Evolutionary conservation across 2,888 invertebrate species (phyloP).

Genomic region (Nesidiocoris tenuis): DNA sequence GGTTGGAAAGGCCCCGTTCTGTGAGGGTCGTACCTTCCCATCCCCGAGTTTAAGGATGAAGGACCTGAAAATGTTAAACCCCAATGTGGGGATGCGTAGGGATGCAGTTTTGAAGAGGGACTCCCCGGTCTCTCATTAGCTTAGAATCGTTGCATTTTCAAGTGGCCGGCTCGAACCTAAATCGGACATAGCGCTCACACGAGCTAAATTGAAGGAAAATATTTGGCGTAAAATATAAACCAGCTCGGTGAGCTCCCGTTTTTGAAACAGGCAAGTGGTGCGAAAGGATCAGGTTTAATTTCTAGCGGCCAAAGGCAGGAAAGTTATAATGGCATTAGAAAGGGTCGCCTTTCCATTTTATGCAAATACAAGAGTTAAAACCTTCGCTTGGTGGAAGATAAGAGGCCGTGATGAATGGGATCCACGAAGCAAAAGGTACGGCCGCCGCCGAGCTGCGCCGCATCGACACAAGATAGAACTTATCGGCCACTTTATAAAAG

Average conservation of each 20-base stretch:
- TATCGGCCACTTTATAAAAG: conserved; percentile 23
- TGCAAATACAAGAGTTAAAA: conserved; percentile 33
- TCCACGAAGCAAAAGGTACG: conserved; percentile 27
- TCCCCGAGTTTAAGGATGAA: no score
- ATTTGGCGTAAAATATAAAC: not conserved
- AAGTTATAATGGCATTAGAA: conserved; percentile 34
- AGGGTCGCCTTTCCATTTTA: conserved; percentile 30
- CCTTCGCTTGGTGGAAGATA: conserved; percentile 25
- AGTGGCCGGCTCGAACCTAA: no score
- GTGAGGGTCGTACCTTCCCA: no score
- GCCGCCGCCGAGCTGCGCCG: not conserved
- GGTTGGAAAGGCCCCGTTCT: no score
- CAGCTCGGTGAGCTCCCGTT: not conserved
- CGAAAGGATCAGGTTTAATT: conserved; percentile 28
- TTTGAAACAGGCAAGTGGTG: not conserved
- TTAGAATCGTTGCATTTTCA: no score
- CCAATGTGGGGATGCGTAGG: no score
- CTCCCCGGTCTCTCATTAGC: no score
- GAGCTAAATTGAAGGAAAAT: not conserved
- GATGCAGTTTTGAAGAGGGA: no score
- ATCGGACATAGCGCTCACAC: no score
- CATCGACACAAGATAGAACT: conserved; percentile 32
- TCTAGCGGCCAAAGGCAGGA: conserved; percentile 7
- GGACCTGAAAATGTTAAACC: no score
- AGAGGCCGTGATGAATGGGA: conserved; percentile 34